Evolutionary conservation across 2,113 vertebrate species (phyloP), one percentile per base, ranked within the genome.

Genomic region (Malurus elegans): DNA sequence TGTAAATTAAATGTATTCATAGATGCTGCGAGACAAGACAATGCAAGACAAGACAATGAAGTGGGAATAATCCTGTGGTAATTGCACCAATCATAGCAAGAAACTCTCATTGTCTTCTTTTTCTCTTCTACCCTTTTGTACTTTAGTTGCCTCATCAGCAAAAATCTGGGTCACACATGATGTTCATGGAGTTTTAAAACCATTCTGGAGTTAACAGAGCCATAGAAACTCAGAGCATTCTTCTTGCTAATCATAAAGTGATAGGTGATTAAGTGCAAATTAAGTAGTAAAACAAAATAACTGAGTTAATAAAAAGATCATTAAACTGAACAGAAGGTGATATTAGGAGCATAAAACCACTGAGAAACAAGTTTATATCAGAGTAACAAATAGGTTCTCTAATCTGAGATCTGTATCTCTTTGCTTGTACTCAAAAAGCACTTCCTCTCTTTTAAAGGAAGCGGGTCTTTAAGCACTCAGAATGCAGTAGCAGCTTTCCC

Each of bases 221-320:
- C 48, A 4, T 18, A 67, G 82, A 80, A 93, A 82, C 21, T 18
- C 42, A 47, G 84, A 76, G 12, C 21, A 47, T 92, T 88, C 60
- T 95, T 89, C 61, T 32, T 51, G 45, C 32, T 93, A 92, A 97
- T 94, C 80, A 75, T 80, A 91, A 95, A 86, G 51, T 84, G 34
- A 72, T 86, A 24, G 4, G 79, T 88, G 67, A 95, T 94, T 86
- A 96, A 90, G 67, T 72, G 38, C 53, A 91, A 95, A 94, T 91
- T 91, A 92, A 96, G 74, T 62, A 92, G 51, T 88, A 93, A 95
- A 94, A 76, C 38, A 83, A 91, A 96, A 58, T 84, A 93, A 94
- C 16, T 80, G n/a, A 94, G 54, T 92, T 90, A 93, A 86, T 83
- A 69, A 79, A 89, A 67, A 95, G 18, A 83, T 90, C 36, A 51